Conservation (phyloP, 2,113 vertebrate species). For the Turdus rufiventris region DNA sequence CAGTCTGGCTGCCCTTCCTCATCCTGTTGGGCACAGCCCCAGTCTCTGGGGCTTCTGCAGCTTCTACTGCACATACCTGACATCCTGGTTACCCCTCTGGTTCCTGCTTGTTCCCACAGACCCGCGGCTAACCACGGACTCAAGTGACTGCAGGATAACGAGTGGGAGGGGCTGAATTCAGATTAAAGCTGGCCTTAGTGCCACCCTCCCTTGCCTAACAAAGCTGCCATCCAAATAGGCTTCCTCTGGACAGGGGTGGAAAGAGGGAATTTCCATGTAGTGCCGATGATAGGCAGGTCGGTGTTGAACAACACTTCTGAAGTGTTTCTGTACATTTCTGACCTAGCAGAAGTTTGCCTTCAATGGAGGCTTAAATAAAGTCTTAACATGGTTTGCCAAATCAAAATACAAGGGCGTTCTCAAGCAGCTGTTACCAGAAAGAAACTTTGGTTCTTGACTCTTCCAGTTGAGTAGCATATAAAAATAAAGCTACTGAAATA, state of each 20-base stretch:
- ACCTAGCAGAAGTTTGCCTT: background rate
- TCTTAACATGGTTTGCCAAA: background rate
- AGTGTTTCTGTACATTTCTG: background rate
- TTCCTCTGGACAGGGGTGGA: background rate
- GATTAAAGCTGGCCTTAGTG: accelerated
- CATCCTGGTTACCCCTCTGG: background rate
- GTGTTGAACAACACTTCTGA: background rate
- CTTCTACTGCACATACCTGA: background rate
- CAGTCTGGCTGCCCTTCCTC: background rate
- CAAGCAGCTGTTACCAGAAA: background rate
- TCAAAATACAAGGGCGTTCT: background rate
- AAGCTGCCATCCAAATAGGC: background rate
- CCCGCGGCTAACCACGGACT: accelerated
- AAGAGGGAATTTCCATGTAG: background rate
- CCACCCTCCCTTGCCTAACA: background rate
- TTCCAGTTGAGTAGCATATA: background rate
- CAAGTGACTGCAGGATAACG: accelerated
- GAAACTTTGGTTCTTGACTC: background rate
- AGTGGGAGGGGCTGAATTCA: background rate
- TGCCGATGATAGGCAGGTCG: background rate
- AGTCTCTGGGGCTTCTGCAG: background rate
- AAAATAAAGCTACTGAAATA: background rate
- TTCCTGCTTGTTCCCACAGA: background rate
- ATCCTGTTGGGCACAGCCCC: background rate
- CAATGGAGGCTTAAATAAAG: background rate